Evolutionary conservation across 2,888 invertebrate genomes (phyloP), one percentile per base, ranked within the genome.

Genomic region (Thecocarcelia acutangulata): DNA sequence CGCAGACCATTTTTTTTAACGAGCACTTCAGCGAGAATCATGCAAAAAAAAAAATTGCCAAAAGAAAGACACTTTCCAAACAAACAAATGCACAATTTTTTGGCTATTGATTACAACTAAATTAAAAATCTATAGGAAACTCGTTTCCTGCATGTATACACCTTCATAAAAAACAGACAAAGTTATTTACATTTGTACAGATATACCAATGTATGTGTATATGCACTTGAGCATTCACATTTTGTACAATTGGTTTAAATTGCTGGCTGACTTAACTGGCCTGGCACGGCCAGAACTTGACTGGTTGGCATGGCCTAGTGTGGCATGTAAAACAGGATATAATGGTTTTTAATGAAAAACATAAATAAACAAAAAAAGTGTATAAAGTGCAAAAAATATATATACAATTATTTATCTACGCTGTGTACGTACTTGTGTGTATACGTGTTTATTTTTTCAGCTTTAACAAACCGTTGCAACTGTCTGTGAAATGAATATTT

Each of bases 251-350:
- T 70, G 73, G 40, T 73, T 69, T 58, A 24, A 74, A 78, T 78
- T 77, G 74, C 59, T 58, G 11, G 52, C 46, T 73, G 46, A 40
- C 37, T 63, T 50, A 44, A 21, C 19, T 59, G 58, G 37, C 33
- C 33, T 61, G 68, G 68, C 76, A 33, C 24, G 24, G 52, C 52
- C 50, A 59, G n/a, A 28, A 21, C 11, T 75, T 68, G 24, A 69
- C 52, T 76, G 46, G 61, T 54, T 78, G 70, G 64, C 72, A 64
- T 64, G 64, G 64, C 50, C 72, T 52, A 66, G 56, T 78, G 81
- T 48, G 81, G 77, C 73, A 74, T 74, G 81, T 82, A 64, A 64
- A 69, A 78, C 77, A 82, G 77, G 74, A 77, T 70, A 70, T 78
- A 73, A 74, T 78, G 77, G 73, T 78, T 69, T 78, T 58, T 64